Conservation (phyloP, 2,888 invertebrate genomes). For the Drosophila kanekoi region DNA sequence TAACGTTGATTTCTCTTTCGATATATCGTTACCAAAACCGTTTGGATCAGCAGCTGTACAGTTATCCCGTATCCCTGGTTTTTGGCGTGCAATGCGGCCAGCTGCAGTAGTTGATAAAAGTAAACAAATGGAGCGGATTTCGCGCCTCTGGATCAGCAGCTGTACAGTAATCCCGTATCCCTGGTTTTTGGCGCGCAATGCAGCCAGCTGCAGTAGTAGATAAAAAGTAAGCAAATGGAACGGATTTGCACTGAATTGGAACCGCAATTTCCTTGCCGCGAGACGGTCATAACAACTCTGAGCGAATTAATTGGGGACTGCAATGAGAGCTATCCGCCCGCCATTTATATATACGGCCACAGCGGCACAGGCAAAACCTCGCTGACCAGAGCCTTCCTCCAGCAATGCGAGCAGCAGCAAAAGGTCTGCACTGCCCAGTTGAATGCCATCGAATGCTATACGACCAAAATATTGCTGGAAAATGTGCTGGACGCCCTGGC, state of each 20-base stretch:
- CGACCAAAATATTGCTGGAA: constrained; percentile 91
- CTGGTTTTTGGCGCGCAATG: constrained; percentile 30
- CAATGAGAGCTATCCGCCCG: constrained; percentile 88
- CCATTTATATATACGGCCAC: constrained; percentile 93
- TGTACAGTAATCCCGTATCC: constrained; percentile 8
- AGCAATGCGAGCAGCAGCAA: constrained; percentile 85
- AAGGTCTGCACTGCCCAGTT: constrained; percentile 86
- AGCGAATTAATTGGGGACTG: constrained; percentile 82
- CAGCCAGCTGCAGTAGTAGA: constrained; percentile 17
- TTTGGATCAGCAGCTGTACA: no score
- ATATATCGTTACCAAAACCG: not conserved
- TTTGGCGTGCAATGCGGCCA: no score
- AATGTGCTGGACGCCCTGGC: constrained; percentile 87
- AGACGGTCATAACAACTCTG: constrained; percentile 68
- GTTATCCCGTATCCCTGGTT: no score
- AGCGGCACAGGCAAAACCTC: constrained; percentile 94
- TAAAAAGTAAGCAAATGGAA: constrained; percentile 53
- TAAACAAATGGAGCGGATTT: no score
- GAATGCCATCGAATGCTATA: constrained; percentile 94
- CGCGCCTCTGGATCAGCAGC: not conserved
- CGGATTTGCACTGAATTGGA: constrained; percentile 51
- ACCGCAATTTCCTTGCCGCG: constrained; percentile 81
- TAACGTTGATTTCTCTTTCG: not conserved
- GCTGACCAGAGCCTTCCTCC: constrained; percentile 88
- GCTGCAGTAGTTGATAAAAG: not conserved